Evolutionary conservation across 35 echinoderm and acorn worm species (phyloP), one percentile per base, ranked within the genome.

Genomic region (Apostichopus parvimensis): DNA sequence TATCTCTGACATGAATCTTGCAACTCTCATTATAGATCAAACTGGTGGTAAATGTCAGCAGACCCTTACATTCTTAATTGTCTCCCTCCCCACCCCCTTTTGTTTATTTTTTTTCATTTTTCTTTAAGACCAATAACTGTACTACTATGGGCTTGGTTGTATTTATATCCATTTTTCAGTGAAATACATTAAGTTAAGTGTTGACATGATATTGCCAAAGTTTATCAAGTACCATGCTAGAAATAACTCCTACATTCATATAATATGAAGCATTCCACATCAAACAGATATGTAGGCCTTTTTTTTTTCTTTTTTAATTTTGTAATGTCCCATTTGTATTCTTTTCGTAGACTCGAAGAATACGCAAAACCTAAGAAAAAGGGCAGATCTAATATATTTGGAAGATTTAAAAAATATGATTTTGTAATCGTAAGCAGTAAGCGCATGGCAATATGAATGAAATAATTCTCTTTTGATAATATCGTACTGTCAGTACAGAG

Each of bases 181-280:
- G 34, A 45, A 45, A 45, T 45, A 4, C 34, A 45, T 45, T 45
- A 45, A 45, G 34, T 45, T 45, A 45, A 45, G 34, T 45, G 34
- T 45, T 45, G 34, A 53, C 7, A 80, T 9, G 52, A 53, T 5
- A 5, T 82, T 82, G 34, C 26, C 79, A 25, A 82, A 82, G 54
- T 53, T 53, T 56, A 82, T 4, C 13, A 11, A 9, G 12, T 34
- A 82, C 34, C 10, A 45, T 45, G 34, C 34, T 53, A 55, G 79
- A 82, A 82, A 82, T 82, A 15, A 56, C 52, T 82, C 45, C 8
- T 25, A 82, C 79, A 82, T 82, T 82, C 79, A 54, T 56, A 56
- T 54, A 55, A 34, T 34, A 55, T 56, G 12, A 78, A 56, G 45
- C 79, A 82, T 82, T 82, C 79, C 79, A 45, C 34, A 45, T 45